Conservation (phyloP, 2,888 invertebrate genomes). For the Sylvicola fuscatus region DNA sequence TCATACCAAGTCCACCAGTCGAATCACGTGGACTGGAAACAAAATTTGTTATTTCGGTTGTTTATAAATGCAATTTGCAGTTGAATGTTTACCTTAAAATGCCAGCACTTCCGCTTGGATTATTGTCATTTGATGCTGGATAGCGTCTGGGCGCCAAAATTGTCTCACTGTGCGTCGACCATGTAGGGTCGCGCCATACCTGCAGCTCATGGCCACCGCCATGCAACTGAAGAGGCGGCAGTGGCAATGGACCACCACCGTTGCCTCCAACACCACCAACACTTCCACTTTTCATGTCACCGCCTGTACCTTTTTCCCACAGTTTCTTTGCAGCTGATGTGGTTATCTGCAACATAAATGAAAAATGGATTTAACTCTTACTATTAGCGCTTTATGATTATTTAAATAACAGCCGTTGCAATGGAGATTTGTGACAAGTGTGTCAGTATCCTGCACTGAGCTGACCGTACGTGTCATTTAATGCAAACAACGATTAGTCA, state of each 20-base stretch:
- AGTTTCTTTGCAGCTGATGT: constrained; percentile 85
- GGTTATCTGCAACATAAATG: constrained; percentile 49
- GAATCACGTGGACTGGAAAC: constrained; percentile 67
- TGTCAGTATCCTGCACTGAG: no score
- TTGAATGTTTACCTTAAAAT: constrained; percentile 23
- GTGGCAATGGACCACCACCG: constrained; percentile 43
- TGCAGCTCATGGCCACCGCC: constrained; percentile 34
- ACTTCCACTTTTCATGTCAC: constrained; percentile 29
- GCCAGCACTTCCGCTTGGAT: constrained; percentile 27
- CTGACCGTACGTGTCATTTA: no score
- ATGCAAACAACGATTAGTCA: no score
- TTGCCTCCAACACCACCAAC: constrained; percentile 61
- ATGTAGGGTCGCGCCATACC: constrained; percentile 83
- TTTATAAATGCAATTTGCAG: neutral
- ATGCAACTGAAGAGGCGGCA: constrained; percentile 50
- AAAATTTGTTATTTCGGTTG: no score
- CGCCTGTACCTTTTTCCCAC: constrained; percentile 50
- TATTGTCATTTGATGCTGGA: constrained; percentile 36
- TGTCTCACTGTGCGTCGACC: constrained; percentile 75
- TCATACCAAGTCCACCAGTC: constrained; percentile 77
- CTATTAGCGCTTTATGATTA: constrained; percentile 18
- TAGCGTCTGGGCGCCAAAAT: constrained; percentile 60
- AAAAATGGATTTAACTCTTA: neutral
- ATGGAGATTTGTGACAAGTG: no score
- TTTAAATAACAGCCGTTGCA: neutral